Evolutionary conservation across 1,140 invertebrate species (phyloP), one percentile per base, ranked within the genome.

Genomic region (Prorops nasuta): DNA sequence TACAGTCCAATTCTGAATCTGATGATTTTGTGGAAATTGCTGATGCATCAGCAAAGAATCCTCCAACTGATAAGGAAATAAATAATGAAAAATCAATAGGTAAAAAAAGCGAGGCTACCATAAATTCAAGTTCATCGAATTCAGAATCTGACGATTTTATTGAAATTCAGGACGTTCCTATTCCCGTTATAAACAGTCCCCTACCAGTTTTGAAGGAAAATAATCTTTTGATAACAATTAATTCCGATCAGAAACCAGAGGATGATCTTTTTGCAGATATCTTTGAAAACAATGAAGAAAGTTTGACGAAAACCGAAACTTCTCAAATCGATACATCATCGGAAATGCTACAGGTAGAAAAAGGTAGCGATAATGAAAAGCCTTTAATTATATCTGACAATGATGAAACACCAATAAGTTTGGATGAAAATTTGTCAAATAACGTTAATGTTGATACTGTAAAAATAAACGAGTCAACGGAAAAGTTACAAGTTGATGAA

Each of bases 211-310:
- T 8, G 18, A 38, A 42, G 8, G 44, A 35, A 22, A 20, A 57
- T 37, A 37, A 28, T 43, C 56, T 76, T 15, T 51, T 74, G 58
- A 71, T 77, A 41, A 58, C 49, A 14, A 54, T 77, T 9, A 67
- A 65, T 43, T 49, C 57, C 0, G 48, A 68, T 45, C 43, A 68
- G 48, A 64, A 67, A 34, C 49, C 71, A 49, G 70, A 84, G 31
- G 82, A 88, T 64, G 87, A 89, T 77, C 76, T 89, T 34, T 89
- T 89, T 80, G 81, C 70, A 0, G 71, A 74, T 38, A 34, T 74
- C 40, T 74, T 72, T 43, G 28, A 22, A 28, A 28, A 28, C 24
- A 28, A 28, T 28, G 4, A 28, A 28, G 10, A 28, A 28, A 28
- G 24, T 28, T 28, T 28, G 24, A 28, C 10, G 24, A 34, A 54